Conservation (phyloP, 2,797 vertebrate genomes). For the Notoglanidium macrostoma region DNA sequence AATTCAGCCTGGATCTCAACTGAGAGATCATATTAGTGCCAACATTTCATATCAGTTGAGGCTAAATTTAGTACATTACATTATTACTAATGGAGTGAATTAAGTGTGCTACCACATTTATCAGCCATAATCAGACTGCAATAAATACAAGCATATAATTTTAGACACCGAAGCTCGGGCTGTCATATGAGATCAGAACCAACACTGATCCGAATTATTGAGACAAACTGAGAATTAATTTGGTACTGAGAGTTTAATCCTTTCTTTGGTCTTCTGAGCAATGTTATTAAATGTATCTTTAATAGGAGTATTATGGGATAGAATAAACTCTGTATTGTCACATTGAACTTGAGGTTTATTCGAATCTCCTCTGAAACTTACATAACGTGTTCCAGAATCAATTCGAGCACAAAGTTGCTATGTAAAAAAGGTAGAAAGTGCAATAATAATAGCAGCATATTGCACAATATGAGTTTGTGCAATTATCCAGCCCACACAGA, state of each 20-base stretch:
- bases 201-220: not conserved
- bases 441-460: not conserved
- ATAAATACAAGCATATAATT: not conserved
- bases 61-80: not conserved
- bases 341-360: not conserved
- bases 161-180: not conserved
- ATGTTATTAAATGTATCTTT: not conserved
- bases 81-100: slow-evolving; percentile 8
- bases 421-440: not conserved
- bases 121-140: not conserved
- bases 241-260: not conserved
- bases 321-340: not conserved
- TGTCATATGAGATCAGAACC: not conserved
- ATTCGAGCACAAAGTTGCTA: not conserved
- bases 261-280: not conserved
- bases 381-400: not conserved
- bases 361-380: not conserved
- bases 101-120: not conserved
- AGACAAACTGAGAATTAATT: not conserved
- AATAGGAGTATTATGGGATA: not conserved
- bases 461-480: slow-evolving; percentile 2
- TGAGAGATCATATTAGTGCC: not conserved
- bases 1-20: not conserved
- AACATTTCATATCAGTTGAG: not conserved
- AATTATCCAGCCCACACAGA: slow-evolving; percentile 19